phyloP scores from a whole-genome alignment of 2,888 invertebrate species.

The Thera obeliscata region DNA sequence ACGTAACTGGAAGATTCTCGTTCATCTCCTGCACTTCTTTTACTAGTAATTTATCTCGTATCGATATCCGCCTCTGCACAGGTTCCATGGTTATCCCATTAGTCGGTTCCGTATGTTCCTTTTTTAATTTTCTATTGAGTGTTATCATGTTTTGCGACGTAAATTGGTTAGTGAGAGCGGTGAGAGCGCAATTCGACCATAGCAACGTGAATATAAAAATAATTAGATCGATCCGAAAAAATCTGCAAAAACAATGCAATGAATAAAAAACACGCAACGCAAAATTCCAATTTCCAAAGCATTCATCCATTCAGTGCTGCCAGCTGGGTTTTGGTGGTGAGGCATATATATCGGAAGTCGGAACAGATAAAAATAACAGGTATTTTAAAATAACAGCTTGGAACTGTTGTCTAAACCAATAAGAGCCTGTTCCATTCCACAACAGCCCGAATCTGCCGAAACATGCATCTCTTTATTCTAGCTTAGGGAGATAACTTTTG shows the following conservation, averaged over 20 bases:
- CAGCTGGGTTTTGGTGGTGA: no score
- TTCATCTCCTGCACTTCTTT: slow-evolving; percentile 95
- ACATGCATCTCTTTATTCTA: no score
- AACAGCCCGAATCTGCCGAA: no score
- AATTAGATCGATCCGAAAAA: neutral
- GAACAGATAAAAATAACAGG: no score
- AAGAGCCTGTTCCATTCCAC: no score
- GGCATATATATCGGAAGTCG: no score
- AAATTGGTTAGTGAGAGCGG: slow-evolving; percentile 33
- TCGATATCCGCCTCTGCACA: slow-evolving; percentile 86
- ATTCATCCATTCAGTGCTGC: no score
- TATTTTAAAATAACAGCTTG: no score
- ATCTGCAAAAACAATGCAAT: neutral
- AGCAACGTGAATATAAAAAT: slow-evolving; percentile 40
- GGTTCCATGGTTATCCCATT: slow-evolving; percentile 71
- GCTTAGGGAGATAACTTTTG: no score
- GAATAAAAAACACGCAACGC: no score
- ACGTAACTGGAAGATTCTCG: slow-evolving; percentile 91
- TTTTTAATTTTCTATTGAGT: slow-evolving; percentile 88
- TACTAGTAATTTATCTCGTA: slow-evolving; percentile 91
- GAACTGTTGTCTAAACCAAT: no score
- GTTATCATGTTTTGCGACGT: slow-evolving; percentile 86
- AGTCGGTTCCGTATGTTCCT: slow-evolving; percentile 79
- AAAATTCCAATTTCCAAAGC: no score
- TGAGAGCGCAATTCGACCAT: slow-evolving; percentile 49